Percentiles rank a stretch among this genome's conserved stretches.
These are phyloP conservation scores for Toxostoma redivivum DNA, from an alignment of 2,113 vertebrate genomes.

Conservation along the genomic window DNA sequence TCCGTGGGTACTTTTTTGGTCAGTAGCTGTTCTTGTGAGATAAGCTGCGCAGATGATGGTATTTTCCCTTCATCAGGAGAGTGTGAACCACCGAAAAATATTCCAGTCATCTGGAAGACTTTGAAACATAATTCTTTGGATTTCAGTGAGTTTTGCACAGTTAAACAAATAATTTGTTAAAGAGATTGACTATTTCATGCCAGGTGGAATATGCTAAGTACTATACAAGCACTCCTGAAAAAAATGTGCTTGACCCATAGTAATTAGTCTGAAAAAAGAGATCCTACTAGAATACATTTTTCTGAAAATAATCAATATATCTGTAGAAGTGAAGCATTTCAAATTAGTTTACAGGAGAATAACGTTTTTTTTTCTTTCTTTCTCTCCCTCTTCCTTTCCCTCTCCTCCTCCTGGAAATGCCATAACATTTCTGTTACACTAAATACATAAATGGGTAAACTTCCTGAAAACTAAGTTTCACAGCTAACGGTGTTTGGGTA, in stretches of 20 bases:
- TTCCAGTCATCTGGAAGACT: conserved; percentile 29
- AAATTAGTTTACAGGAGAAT: not conserved
- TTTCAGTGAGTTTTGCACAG: conserved; percentile 30
- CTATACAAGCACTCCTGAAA: not conserved
- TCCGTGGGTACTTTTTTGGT: not conserved
- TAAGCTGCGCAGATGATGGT: not conserved
- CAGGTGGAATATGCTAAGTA: not conserved
- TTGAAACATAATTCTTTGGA: not conserved
- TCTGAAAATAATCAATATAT: not conserved
- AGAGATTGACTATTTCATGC: not conserved
- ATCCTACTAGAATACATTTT: not conserved
- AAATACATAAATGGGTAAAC: not conserved
- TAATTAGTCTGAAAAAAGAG: not conserved
- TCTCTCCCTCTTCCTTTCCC: not conserved
- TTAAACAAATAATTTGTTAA: not conserved
- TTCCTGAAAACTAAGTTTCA: not conserved
- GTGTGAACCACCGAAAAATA: not conserved
- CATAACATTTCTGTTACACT: not conserved
- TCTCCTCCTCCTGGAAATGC: not conserved
- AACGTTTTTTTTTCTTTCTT: not conserved
- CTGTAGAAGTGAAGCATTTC: not conserved
- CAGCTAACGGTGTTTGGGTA: not conserved
- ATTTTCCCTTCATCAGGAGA: not conserved
- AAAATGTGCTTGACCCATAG: not conserved
- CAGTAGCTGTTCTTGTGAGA: conserved; percentile 40